Evolutionary conservation across 2,888 invertebrate species (phyloP), one percentile per base, ranked within the genome.

Genomic region (Eupithecia vulgata): DNA sequence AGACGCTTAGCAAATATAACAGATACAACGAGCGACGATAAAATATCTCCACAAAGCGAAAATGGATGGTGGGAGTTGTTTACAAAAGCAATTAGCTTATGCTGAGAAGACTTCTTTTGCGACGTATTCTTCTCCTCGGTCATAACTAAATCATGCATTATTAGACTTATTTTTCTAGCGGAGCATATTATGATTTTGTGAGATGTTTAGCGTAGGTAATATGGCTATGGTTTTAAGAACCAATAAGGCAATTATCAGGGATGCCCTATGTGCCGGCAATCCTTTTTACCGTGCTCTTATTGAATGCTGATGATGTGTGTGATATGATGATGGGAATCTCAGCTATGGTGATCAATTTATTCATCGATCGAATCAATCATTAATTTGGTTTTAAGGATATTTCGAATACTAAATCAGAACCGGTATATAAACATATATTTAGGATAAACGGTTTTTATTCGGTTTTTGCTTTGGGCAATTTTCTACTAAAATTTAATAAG

Each of bases 1-100:
- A 88, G 86, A 82, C 81, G 80, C 84, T 88, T 75, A 78, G 83
- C 84, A 89, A 89, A 90, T 81, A 87, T 81, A 83, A 83, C 83
- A 83, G 84, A 84, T 79, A 82, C 81, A 83, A 75, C 77, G 74
- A 73, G 73, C 68, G 74, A 74, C 79, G 80, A 78, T 77, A 80
- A 85, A 85, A 86, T 81, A 83, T 82, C 79, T 80, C 65, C 72
- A 73, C 73, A 80, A 79, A 81, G 80, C 79, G 76, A 81, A 82
- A 82, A 81, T 78, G 78, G 74, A 80, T 80, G 78, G 70, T 71
- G 57, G 65, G 72, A 70, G 65, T 70, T 73, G 68, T 77, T 73
- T 72, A 77, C 67, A 75, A 70, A 68, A 67, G 62, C 75, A 76
- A 73, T 76, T 76, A 76, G 66, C 71, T 73, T 68, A 40, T 73